Percentiles rank a stretch among this genome's conserved stretches.
These are phyloP conservation scores for Tiphia femorata DNA, from an alignment of 2,888 invertebrate genomes.

Conservation along the genomic window DNA sequence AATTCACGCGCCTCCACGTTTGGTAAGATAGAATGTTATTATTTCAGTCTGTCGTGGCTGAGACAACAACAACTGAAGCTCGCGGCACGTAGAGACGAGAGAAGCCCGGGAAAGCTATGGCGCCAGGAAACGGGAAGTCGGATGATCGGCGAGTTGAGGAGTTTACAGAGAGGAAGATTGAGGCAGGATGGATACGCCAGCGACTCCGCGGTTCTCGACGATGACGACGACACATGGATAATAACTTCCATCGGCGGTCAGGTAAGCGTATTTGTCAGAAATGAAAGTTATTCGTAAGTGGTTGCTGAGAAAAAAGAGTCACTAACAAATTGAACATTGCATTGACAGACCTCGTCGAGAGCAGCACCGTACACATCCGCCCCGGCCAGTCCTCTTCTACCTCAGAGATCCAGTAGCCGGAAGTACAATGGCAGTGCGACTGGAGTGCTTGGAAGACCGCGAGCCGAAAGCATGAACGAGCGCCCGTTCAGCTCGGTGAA, in stretches of 20 bases:
- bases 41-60: conserved; percentile 75
- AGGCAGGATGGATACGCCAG: conserved; percentile 83
- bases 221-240: conserved; percentile 75
- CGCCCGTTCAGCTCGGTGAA: conserved; percentile 76
- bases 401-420: conserved; percentile 69
- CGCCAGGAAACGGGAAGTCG: conserved; percentile 80
- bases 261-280: conserved; percentile 36
- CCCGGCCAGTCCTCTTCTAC: conserved; percentile 71
- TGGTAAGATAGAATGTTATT: too few relatives aligned
- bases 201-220: conserved; percentile 83
- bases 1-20: too few relatives aligned
- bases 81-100: conserved; percentile 80
- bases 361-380: conserved; percentile 64
- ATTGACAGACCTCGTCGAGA: conserved; percentile 44
- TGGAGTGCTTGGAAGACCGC: conserved; percentile 62
- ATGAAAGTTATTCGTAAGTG: not conserved
- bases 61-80: conserved; percentile 87
- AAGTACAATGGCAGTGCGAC: conserved; percentile 65
- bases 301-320: not conserved
- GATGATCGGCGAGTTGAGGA: conserved; percentile 73
- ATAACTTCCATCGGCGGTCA: conserved; percentile 55
- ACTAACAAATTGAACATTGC: not conserved
- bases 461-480: conserved; percentile 71
- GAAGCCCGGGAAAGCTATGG: conserved; percentile 71
- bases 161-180: conserved; percentile 68